Evolutionary conservation across 2,797 vertebrate genomes (phyloP), one percentile per base, ranked within the genome.

Genomic region (Remorina albescens): DNA sequence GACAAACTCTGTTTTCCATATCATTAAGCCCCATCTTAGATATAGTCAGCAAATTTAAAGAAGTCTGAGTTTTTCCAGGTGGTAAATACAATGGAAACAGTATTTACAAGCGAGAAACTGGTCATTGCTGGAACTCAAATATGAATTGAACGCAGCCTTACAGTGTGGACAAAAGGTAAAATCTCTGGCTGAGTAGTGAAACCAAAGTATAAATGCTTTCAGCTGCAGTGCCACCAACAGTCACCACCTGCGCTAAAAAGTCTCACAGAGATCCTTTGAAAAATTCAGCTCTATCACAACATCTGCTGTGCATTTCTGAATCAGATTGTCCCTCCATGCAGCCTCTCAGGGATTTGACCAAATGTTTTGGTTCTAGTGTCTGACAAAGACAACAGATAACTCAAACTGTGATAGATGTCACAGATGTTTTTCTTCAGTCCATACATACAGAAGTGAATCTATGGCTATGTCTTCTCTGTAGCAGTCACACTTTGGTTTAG

Each of bases 311-410:
- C 28, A 34, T 34, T 2, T 49, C 42, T 44, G 18, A 41, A 58
- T 19, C 4, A 0, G n/a, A n/a, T n/a, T n/a, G n/a, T 18, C 25
- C 19, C 15, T 41, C 42, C 34, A 30, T 15, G 12, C 23, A 11
- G 39, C 25, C 41, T 67, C 30, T 23, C 23, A 50, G 0, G 9
- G 30, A 11, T 61, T 21, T 41, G 9, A 59, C 37, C 6, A n/a
- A n/a, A 54, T 34, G 7, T 58, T 41, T 18, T 37, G 63, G 37
- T 63, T 66, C 25, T 21, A 42, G 47, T 47, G 32, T 46, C n/a
- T 61, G 25, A 49, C n/a, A 47, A 47, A 56, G 51, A 67, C 0
- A 5, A 19, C 42, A 41, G 36, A 23, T 23, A 30, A 30, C 30
- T 30, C 30, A 28, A 30, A 30, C 30, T 30, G 30, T 30, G 30